Evolutionary conservation across 1,140 invertebrate genomes (phyloP), one percentile per base, ranked within the genome.

Genomic region (Zaprionus inermis): DNA sequence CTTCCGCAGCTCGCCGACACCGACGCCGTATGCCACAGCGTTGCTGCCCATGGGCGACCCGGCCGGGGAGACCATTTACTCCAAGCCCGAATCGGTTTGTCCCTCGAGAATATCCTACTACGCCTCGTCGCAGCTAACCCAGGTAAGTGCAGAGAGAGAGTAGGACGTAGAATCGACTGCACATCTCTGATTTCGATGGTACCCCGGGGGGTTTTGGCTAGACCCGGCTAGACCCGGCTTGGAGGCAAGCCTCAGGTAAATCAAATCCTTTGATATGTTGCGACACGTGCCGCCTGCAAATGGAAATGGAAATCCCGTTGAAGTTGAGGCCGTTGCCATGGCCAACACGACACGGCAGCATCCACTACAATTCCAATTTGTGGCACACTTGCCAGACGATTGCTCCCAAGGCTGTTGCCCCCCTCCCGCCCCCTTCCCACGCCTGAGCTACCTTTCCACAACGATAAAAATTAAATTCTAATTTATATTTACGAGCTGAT

Each of bases 11-110:
- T 82, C 93, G 92, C 93, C 94, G 51, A 94, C 94, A 0, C 95
- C 94, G 2, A 95, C 94, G 4, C 94, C 95, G 18, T 95, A 95
- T 84, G 95, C 95, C 46, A 93, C 82, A 9, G 82, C 82, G 14
- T 24, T 86, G 56, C 67, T 86, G 72, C 76, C 83, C 51, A 86
- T 93, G 77, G 75, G 75, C 12, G 81, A 88, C 72, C 83, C 77
- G 54, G 92, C 92, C 12, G 61, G 36, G 16, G 70, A 76, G 70
- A 96, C 83, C 65, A 89, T 89, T 80, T 84, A 84, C 77, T 93
- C 94, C 36, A 94, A 91, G 63, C 90, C 89, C 28, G 91, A 92
- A 78, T 92, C 91, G 61, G 84, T 91, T 49, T 91, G 89, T 85
- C 90, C 90, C 82, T 91, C 90, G 84, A 91, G 84, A 78, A 91